Percentiles rank a stretch among this genome's conserved stretches.
Evolutionary conservation across 2,797 vertebrate species (phyloP).

Genomic region (Pygocentrus nattereri): DNA sequence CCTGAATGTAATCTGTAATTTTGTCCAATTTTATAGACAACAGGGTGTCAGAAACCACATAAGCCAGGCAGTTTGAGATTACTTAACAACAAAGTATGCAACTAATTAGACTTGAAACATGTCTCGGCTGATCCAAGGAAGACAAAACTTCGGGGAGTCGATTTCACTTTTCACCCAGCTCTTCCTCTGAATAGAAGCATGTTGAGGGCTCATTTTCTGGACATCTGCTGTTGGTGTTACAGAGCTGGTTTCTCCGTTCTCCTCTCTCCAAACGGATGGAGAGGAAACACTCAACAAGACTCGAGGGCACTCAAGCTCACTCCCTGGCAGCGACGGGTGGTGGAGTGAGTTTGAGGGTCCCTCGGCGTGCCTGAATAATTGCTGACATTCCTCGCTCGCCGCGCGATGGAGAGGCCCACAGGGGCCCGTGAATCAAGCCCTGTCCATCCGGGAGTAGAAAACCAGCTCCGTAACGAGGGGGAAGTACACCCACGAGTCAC

Average conservation of each 20-base stretch:
- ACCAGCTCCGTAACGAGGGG: conserved; percentile 60
- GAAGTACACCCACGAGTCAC: conserved; percentile 27
- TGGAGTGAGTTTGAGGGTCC: conserved; percentile 48
- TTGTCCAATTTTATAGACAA: no score
- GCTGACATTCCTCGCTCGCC: conserved; percentile 67
- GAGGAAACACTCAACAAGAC: conserved; percentile 41
- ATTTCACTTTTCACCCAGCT: no score
- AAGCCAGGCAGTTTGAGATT: no score
- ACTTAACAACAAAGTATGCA: no score
- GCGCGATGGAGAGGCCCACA: conserved; percentile 63
- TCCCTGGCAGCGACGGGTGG: conserved; percentile 56
- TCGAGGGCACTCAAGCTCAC: conserved; percentile 37
- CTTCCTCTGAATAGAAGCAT: no score
- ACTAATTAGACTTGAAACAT: no score
- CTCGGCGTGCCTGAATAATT: conserved; percentile 63
- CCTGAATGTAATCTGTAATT: no score
- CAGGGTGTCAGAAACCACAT: no score
- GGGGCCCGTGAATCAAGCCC: conserved; percentile 48
- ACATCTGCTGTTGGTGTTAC: not conserved
- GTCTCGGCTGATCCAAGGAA: no score
- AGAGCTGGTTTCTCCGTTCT: not conserved
- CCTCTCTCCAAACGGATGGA: conserved; percentile 26
- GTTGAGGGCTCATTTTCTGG: not conserved
- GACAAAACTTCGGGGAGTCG: no score
- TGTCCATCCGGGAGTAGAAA: conserved; percentile 58